Evolutionary conservation across 2,113 vertebrate species (phyloP), one percentile per base, ranked within the genome.

Genomic region (Macheiramphus alcinus): DNA sequence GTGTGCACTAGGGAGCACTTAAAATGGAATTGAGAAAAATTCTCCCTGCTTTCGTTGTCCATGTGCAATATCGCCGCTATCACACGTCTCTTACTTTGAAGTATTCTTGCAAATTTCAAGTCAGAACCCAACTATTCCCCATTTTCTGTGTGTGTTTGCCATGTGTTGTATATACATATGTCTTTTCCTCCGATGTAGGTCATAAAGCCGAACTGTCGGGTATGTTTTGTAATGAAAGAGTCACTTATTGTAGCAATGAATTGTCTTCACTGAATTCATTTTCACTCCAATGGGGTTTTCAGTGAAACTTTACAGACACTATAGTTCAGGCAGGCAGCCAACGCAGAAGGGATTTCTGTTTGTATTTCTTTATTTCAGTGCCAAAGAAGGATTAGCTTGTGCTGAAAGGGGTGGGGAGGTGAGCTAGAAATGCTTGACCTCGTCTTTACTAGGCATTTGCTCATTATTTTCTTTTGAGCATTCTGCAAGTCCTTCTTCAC

Each of bases 331-430:
- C 81, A 95, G 34, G 56, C 92, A 47, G 94, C 91, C 84, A 95
- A 74, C 4, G 48, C 67, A 96, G 87, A 86, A 84, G 62, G 70
- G 79, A 89, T 71, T 86, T 87, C 72, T 73, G 74, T 80, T 85
- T 91, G 27, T 48, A 58, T 96, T 88, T 95, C 91, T 94, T 96
- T 93, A 84, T 87, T 80, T 84, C n/a, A 19, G 86, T 94, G 95
- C 92, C 93, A 95, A 90, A 86, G 74, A 76, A 88, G 94, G 80
- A 92, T 90, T 88, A 65, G 56, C 68, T 95, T 84, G 85, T 96
- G 88, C 81, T 96, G 96, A 90, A 97, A 83, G 53, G 63, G 76
- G 92, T 93, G 83, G 88, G 92, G 93, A 93, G 84, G 90, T 95
- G 86, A 93, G 72, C 22, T 91, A 70, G 56, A 97, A 96, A 63